Percentiles rank a stretch among this genome's conserved stretches.
Evolutionary conservation across 2,113 vertebrate genomes (phyloP).

Genomic region (Xiphophorus hellerii): DNA sequence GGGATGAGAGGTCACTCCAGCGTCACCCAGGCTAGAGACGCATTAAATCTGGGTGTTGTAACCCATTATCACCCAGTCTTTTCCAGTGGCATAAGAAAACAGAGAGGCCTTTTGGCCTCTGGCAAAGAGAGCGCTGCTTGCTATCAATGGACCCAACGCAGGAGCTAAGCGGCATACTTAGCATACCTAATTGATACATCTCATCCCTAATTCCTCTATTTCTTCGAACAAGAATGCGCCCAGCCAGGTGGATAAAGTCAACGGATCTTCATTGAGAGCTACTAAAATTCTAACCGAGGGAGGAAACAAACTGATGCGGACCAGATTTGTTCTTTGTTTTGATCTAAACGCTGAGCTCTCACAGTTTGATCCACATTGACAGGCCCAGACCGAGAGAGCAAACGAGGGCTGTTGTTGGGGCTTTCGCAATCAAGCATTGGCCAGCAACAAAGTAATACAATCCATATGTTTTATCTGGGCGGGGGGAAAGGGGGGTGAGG

Average conservation of each 20-base stretch:
- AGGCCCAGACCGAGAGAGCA: slow-evolving; percentile 69
- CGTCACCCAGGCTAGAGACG: slow-evolving; percentile 86
- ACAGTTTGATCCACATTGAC: slow-evolving; percentile 78
- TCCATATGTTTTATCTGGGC: slow-evolving; percentile 78
- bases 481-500: slow-evolving; percentile 35
- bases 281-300: slow-evolving; percentile 52
- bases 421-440: slow-evolving; percentile 78
- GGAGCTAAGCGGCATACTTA: slow-evolving; percentile 71
- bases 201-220: slow-evolving; percentile 68
- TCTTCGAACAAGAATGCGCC: slow-evolving; percentile 58
- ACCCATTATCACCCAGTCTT: slow-evolving; percentile 88
- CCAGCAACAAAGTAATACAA: slow-evolving; percentile 73
- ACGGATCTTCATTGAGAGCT: slow-evolving; percentile 58
- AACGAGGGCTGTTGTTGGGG: slow-evolving; percentile 65
- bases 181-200: slow-evolving; percentile 79
- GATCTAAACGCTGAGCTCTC: slow-evolving; percentile 68
- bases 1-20: slow-evolving; percentile 84
- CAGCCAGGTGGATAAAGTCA: slow-evolving; percentile 64
- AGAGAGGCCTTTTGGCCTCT: slow-evolving; percentile 65
- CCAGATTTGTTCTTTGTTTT: slow-evolving; percentile 75
- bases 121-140: slow-evolving; percentile 49
- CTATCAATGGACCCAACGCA: slow-evolving; percentile 62
- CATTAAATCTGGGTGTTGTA: slow-evolving; percentile 89
- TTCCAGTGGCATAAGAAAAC: slow-evolving; percentile 80
- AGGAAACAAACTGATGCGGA: slow-evolving; percentile 63